These are phyloP conservation scores for Atherix ibis DNA, from an alignment of 2,888 invertebrate species.

Conservation along the genomic window DNA sequence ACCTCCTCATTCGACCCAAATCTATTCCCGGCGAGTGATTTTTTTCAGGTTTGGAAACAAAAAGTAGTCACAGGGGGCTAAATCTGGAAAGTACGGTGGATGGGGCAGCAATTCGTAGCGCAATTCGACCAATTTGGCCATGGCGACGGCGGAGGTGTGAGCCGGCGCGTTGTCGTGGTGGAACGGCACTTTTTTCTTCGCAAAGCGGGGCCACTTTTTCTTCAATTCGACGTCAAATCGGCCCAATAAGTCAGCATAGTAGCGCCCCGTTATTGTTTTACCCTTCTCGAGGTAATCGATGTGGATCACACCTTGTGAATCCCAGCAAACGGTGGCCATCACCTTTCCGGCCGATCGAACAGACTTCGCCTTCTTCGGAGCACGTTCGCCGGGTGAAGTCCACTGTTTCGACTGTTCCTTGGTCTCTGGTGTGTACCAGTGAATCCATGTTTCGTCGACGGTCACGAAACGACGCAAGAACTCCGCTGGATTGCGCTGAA, in stretches of 20 bases:
- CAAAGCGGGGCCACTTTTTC: neutral
- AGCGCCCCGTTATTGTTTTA: slow-evolving; percentile 4
- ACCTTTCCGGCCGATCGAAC: slow-evolving; percentile 4
- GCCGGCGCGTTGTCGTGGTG: neutral
- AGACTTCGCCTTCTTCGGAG: slow-evolving; percentile 6
- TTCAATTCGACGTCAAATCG: neutral
- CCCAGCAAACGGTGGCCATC: slow-evolving; percentile 5
- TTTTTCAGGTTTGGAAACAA: neutral
- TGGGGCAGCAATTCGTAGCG: too few relatives aligned
- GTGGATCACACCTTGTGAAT: slow-evolving; percentile 5
- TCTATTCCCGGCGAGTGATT: neutral
- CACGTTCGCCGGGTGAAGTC: slow-evolving; percentile 6
- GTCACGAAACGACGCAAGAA: slow-evolving; percentile 5
- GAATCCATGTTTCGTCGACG: slow-evolving; percentile 5
- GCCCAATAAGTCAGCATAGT: slow-evolving; percentile 2
- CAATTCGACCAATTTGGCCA: neutral
- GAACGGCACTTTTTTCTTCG: neutral
- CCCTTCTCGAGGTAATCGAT: slow-evolving; percentile 4
- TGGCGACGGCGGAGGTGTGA: neutral
- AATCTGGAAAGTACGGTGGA: neutral
- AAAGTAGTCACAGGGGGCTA: neutral
- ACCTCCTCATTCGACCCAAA: neutral
- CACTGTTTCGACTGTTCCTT: slow-evolving; percentile 6
- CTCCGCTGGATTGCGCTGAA: slow-evolving; percentile 6
- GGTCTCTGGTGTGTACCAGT: slow-evolving; percentile 7